Evolutionary conservation across 2,888 invertebrate species (phyloP).

Genomic region (Cinara cedri): DNA sequence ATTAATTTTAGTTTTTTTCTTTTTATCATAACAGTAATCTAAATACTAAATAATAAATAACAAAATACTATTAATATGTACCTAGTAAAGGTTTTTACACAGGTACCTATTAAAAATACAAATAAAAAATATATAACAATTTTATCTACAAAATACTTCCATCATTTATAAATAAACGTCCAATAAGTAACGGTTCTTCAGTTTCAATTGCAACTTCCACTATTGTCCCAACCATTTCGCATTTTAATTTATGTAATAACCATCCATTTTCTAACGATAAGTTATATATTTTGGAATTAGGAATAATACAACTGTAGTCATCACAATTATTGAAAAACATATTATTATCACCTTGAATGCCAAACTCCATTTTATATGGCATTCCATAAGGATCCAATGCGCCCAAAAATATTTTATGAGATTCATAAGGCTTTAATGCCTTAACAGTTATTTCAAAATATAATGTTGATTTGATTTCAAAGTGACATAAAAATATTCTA

Average conservation of each 20-base stretch:
- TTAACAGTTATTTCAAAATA: constrained; percentile 48
- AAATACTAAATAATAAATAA: not conserved
- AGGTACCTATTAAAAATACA: not conserved
- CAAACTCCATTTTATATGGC: constrained; percentile 55
- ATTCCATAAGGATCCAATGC: constrained; percentile 52
- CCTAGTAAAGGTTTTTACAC: not conserved
- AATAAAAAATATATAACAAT: constrained; percentile 16
- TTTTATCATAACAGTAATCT: constrained; percentile 23
- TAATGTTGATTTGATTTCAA: constrained; percentile 47
- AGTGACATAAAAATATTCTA: constrained; percentile 49
- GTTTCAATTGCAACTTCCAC: constrained; percentile 54
- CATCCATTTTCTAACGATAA: constrained; percentile 40
- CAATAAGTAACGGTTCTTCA: constrained; percentile 54
- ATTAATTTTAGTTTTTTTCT: constrained; percentile 5
- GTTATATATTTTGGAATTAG: constrained; percentile 41
- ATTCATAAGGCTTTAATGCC: constrained; percentile 38
- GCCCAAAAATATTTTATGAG: constrained; percentile 39
- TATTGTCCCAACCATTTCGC: constrained; percentile 44
- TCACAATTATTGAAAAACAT: constrained; percentile 50
- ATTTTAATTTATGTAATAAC: constrained; percentile 44
- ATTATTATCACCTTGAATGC: constrained; percentile 39
- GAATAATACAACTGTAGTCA: constrained; percentile 51
- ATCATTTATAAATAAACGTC: constrained; percentile 41
- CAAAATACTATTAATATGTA: not conserved
- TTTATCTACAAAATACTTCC: not conserved